These are phyloP conservation scores for Apeltes quadracus DNA, from an alignment of 2,113 vertebrate genomes.

Conservation along the genomic window DNA sequence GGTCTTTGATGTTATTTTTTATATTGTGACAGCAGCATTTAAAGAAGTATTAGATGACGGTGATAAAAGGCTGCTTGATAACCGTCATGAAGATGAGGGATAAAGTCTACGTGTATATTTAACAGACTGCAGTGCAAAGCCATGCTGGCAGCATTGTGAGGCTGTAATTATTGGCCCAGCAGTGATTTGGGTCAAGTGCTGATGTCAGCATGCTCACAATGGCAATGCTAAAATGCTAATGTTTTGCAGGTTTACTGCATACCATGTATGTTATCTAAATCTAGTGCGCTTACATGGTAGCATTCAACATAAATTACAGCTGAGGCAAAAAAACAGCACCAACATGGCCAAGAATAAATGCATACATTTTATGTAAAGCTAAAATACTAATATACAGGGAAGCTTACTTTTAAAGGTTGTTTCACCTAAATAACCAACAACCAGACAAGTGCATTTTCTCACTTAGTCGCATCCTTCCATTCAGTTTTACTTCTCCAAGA, in stretches of 20 bases:
- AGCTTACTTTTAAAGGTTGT: neutral
- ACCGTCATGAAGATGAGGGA: neutral
- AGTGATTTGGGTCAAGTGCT: neutral
- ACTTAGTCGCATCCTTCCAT: neutral
- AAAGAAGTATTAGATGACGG: neutral
- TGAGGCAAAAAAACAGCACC: no score
- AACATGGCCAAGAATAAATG: no score
- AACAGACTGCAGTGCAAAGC: neutral
- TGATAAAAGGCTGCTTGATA: neutral
- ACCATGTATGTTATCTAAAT: neutral
- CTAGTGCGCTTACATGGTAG: neutral
- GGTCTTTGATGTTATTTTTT: neutral
- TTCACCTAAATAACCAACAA: neutral
- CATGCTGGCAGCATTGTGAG: neutral
- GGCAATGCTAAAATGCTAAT: neutral
- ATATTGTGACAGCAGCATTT: neutral
- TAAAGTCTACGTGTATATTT: neutral
- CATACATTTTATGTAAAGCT: no score
- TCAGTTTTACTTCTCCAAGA: neutral
- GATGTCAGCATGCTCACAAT: neutral
- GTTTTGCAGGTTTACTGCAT: neutral
- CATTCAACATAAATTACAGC: neutral
- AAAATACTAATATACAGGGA: no score
- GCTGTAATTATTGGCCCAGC: neutral
- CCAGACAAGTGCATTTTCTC: neutral